Base-by-base conservation (phyloP, 2,888 invertebrate genomes). In the Thera obeliscata region DNA sequence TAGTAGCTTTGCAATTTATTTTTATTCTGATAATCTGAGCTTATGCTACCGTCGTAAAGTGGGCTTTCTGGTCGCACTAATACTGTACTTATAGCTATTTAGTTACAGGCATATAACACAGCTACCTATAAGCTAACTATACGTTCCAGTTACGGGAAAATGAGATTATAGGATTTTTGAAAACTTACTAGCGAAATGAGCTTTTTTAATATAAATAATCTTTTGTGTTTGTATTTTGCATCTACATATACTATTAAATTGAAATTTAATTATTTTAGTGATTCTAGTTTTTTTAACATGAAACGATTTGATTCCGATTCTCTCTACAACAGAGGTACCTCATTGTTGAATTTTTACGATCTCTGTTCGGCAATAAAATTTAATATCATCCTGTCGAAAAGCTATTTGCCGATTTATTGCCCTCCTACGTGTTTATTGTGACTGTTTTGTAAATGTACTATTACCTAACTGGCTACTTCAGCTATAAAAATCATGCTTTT, bases 301-400 rank as follows among this genome's bases (percentile, higher is more conserved):
- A 52, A 52, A 33, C 8, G 52, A 33, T n/a, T 33, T 2, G 33
- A 9, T 52, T 43, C 59, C 61, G 56, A 52, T 52, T 9, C 50
- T n/a, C 35, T 12, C 52, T 35, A 38, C 59, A 52, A 64, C 63
- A 41, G 8, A 57, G 43, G 12, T 57, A 43, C 68, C 71, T 79
- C 79, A 78, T 74, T 79, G 79, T 77, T 72, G 75, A 76, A 71
- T 77, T 82, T 83, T 83, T 83, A 84, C 82, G 84, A 81, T 76
- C 69, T 74, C 74, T 76, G 76, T 78, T 74, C 75, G 75, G 74
- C 78, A 79, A 82, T 85, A 84, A 85, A 84, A 85, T 84, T 81
- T 84, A 84, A 75, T 74, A 76, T 72, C 70, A 56, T 68, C 71
- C 71, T 75, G 74, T 74, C 69, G 73, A 67, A 66, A 70, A 70